A percentile compares a stretch with the other conserved stretches of the same genome.
phyloP scores from a whole-genome alignment of 2,797 vertebrate species.

The Hafferia zeledoni region DNA sequence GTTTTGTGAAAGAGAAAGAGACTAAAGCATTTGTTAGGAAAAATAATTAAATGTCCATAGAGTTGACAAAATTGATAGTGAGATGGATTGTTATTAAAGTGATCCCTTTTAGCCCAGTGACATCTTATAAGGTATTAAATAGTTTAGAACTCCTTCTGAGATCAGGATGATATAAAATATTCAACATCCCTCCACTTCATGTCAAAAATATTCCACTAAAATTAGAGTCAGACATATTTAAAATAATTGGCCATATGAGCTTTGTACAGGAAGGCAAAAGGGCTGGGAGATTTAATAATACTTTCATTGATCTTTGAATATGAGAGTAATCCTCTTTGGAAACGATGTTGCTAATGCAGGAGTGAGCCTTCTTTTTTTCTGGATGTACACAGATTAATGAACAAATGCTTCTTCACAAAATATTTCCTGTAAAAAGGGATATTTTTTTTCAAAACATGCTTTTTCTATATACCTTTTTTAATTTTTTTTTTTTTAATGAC shows the following conservation, averaged over 20 bases:
- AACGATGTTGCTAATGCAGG: conserved; percentile 46
- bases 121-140: conserved; percentile 42
- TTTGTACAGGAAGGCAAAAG: conserved; percentile 43
- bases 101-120: conserved; percentile 31
- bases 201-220: conserved; percentile 60
- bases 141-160: conserved; percentile 48
- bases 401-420: conserved; percentile 34
- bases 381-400: conserved; percentile 20
- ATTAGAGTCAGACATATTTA: conserved; percentile 46
- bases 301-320: conserved; percentile 56
- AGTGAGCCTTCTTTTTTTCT: conserved; percentile 44
- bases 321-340: conserved; percentile 58
- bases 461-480: neutral
- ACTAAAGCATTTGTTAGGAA: neutral
- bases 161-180: conserved; percentile 54
- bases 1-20: conserved; percentile 6
- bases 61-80: conserved; percentile 27
- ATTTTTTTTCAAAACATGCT: neutral
- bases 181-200: conserved; percentile 4
- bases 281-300: conserved; percentile 52
- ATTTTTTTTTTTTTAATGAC: neutral
- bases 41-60: neutral
- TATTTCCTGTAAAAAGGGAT: conserved; percentile 18
- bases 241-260: conserved; percentile 62
- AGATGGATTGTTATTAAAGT: conserved; percentile 50